Evolutionary conservation across 2,888 invertebrate species (phyloP).

Genomic region (Dinocampus coccinellae): DNA sequence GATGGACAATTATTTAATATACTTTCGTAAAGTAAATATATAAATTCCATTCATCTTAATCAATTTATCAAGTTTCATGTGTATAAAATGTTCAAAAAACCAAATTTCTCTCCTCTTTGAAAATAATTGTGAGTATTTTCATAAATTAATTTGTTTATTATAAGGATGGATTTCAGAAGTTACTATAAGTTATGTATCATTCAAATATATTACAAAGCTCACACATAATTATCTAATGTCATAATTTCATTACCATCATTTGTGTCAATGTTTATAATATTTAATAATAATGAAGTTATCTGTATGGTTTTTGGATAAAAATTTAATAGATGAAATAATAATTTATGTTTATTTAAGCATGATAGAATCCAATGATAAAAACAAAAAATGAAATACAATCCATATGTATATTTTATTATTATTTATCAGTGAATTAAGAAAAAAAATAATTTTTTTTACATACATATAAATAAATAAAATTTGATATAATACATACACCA

Average conservation of each 20-base stretch:
- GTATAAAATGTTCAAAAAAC: neutral
- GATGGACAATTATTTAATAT: too few species aligned
- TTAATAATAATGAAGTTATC: constrained; percentile 11
- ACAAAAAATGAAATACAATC: constrained; percentile 39
- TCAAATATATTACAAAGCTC: too few species aligned
- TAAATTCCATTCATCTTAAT: neutral
- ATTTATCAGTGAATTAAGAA: neutral
- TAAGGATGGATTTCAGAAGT: too few species aligned
- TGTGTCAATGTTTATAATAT: neutral
- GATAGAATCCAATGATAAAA: constrained; percentile 39
- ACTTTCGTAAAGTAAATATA: too few species aligned
- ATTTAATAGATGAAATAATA: constrained; percentile 53
- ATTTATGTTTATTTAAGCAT: constrained; percentile 52
- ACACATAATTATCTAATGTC: too few species aligned
- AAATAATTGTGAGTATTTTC: too few species aligned
- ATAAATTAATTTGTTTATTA: too few species aligned
- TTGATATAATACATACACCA: neutral
- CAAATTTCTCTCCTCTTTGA: too few species aligned
- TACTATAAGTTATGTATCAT: too few species aligned
- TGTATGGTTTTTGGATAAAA: constrained; percentile 51
- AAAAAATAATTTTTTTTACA: too few species aligned
- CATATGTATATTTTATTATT: neutral
- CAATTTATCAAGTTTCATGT: neutral
- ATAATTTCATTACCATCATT: neutral
- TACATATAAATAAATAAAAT: neutral